Evolutionary conservation across 2,888 invertebrate genomes (phyloP), one percentile per base, ranked within the genome.

Genomic region (Nemoura dubitans): DNA sequence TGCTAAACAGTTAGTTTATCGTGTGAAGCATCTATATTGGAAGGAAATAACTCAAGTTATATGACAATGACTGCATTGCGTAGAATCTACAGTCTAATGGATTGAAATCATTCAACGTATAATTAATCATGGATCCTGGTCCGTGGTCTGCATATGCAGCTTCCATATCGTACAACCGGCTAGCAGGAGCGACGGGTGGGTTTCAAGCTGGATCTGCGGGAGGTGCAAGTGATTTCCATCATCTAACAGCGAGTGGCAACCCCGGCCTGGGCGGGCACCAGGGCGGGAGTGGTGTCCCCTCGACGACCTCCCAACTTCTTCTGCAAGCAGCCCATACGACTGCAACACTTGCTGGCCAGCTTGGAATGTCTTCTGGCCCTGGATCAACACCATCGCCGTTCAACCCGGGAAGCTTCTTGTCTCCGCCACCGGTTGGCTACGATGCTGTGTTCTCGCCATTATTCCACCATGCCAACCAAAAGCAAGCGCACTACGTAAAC

Each of bases 381-480:
- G 87, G 87, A 42, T 93, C 94, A 87, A 93, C 94, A 86, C 94
- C 95, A 88, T 94, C 95, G 87, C 94, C 94, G 0, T 94, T 94
- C 90, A 94, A 94, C 90, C 94, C 95, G 83, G 95, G 95, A 89
- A 94, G 95, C 89, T 96, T 96, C 91, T 92, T 96, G 80, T 95
- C 96, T 83, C 95, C 96, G 83, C 94, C 96, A 87, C 94, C 96
- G 76, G 96, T 96, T 87, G 95, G 95, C 89, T 97, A 97, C 91
- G 97, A 97, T 91, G 94, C 95, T 89, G 96, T 97, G 87, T 97
- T 97, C 91, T 95, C 96, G 89, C 96, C 97, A 88, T 92, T 97
- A 88, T 96, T 97, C 92, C 96, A 96, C 91, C 96, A 96, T 92
- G 94, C 95, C 86, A 95, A 94, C 89, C 94, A 95, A 16, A 96